phyloP scores from a whole-genome alignment of 2,888 invertebrate species.

The Latrodectus elegans region DNA sequence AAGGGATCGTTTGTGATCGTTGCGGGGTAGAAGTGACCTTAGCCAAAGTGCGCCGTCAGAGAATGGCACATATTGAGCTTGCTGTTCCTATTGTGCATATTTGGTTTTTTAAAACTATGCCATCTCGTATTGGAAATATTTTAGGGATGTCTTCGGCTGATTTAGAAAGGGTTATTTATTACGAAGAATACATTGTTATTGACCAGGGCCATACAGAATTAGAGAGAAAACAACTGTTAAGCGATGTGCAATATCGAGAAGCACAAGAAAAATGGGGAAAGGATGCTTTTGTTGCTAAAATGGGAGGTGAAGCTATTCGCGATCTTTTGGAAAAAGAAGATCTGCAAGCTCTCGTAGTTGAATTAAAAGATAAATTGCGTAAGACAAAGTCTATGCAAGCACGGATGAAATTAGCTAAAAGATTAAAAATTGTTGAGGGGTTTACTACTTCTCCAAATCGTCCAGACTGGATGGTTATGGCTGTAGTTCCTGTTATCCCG shows the following conservation, averaged over 20 bases:
- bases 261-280: background rate
- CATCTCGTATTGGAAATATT: background rate
- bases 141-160: background rate
- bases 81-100: slow-evolving; percentile 13
- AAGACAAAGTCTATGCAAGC: background rate
- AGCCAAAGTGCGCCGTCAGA: background rate
- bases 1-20: slow-evolving; percentile 1
- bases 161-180: background rate
- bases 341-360: background rate
- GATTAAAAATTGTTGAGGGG: background rate
- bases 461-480: slow-evolving; percentile 7
- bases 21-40: slow-evolving; percentile 13
- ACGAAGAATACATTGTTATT: background rate
- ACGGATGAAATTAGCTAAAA: background rate
- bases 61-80: slow-evolving; percentile 35
- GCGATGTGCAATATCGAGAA: background rate
- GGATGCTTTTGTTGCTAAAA: background rate
- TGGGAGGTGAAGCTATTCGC: slow-evolving; percentile 15
- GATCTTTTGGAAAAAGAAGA: background rate
- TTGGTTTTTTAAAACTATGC: slow-evolving; percentile 20
- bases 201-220: background rate
- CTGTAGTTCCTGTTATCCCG: background rate
- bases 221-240: background rate
- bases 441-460: background rate
- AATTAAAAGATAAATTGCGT: background rate